Conservation (phyloP, 2,888 invertebrate genomes). For the Acanthosoma haemorrhoidale region DNA sequence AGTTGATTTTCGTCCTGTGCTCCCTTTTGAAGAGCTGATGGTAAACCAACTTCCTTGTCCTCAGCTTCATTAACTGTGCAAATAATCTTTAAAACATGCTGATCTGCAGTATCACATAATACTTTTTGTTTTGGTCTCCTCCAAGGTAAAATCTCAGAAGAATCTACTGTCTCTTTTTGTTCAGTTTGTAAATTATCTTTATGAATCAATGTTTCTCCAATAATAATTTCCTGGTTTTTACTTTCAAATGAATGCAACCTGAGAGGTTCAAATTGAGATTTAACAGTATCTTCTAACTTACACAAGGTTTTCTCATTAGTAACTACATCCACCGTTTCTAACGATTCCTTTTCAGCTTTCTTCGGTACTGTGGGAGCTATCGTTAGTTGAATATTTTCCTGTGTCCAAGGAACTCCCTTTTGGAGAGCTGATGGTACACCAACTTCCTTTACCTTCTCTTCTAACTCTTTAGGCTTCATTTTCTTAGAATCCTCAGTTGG, state of each 20-base stretch:
- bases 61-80: constrained; percentile 19
- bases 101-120: background rate
- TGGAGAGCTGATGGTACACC: background rate
- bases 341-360: background rate
- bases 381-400: constrained; percentile 24
- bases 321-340: constrained; percentile 41
- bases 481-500: background rate
- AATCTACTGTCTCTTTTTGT: background rate
- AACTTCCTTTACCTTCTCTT: background rate
- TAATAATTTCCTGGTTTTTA: background rate
- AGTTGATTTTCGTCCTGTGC: constrained; percentile 4
- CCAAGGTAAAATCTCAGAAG: background rate
- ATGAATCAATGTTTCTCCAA: background rate
- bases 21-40: background rate
- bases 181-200: too few species aligned
- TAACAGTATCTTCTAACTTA: background rate
- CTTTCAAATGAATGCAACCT: background rate
- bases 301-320: background rate
- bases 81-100: background rate
- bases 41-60: background rate
- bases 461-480: background rate
- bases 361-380: background rate
- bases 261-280: background rate
- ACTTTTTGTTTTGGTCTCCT: background rate
- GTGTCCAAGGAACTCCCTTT: constrained; percentile 28